phyloP scores from a whole-genome alignment of 2,797 vertebrate genomes.

The Morus bassanus region DNA sequence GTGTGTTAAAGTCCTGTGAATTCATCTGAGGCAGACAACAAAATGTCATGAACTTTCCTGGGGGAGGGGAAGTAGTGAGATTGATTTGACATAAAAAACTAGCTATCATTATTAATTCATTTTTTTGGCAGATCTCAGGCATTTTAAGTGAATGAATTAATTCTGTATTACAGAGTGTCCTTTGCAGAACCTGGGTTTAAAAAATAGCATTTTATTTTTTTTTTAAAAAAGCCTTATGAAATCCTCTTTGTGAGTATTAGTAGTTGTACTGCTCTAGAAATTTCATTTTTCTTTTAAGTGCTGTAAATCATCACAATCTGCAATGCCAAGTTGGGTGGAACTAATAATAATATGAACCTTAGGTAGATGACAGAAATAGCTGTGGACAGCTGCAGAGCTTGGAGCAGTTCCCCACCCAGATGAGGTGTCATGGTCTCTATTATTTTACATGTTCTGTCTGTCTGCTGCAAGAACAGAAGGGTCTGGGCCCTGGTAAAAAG shows the following conservation, averaged over 20 bases:
- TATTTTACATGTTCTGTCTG: neutral
- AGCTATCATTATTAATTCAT: constrained; percentile 47
- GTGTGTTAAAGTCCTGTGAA: neutral
- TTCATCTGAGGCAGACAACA: neutral
- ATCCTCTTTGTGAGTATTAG: neutral
- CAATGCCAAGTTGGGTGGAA: neutral
- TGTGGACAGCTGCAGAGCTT: neutral
- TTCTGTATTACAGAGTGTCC: neutral
- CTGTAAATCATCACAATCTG: neutral
- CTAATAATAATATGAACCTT: neutral
- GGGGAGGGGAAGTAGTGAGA: neutral
- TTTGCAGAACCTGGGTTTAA: neutral
- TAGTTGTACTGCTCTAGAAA: neutral
- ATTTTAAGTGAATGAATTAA: constrained; percentile 20
- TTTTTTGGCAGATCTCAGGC: neutral
- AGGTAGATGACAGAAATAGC: neutral
- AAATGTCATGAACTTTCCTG: neutral
- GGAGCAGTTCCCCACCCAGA: neutral
- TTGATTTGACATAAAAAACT: constrained; percentile 29
- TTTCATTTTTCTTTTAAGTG: neutral
- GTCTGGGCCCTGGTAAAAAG: neutral
- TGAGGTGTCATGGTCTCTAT: neutral
- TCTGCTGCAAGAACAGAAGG: neutral
- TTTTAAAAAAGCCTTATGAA: neutral
- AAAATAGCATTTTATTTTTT: neutral